Evolutionary conservation across 1,140 invertebrate species (phyloP).

Genomic region (Solenopsis fugax): DNA sequence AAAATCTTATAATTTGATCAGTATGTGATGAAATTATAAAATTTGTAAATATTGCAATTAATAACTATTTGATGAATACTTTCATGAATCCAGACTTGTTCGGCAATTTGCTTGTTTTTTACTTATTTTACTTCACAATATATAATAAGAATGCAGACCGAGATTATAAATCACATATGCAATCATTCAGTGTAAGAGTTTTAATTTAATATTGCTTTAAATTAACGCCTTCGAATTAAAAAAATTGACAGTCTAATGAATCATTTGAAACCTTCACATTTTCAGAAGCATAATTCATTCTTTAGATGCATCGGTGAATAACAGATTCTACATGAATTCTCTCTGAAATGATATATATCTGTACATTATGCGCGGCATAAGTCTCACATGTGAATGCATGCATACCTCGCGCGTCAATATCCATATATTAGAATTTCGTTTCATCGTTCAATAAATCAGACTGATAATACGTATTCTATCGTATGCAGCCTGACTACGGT

Average conservation of each 20-base stretch:
- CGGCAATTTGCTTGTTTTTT: background rate
- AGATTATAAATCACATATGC: background rate
- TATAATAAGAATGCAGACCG: background rate
- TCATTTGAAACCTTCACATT: slow-evolving; percentile 25
- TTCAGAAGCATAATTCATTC: slow-evolving; percentile 38
- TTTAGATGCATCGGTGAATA: slow-evolving; percentile 20
- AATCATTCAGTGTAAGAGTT: background rate
- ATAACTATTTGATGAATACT: background rate
- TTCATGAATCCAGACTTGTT: background rate
- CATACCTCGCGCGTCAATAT: slow-evolving; percentile 48
- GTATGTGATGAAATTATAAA: background rate
- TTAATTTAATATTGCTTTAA: background rate
- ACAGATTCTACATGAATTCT: slow-evolving; percentile 42
- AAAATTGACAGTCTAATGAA: slow-evolving; percentile 21
- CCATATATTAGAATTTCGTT: slow-evolving; percentile 57
- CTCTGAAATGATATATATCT: slow-evolving; percentile 31
- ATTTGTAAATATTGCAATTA: background rate
- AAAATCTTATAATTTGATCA: too few species aligned
- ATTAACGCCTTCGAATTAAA: background rate
- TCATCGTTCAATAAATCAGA: slow-evolving; percentile 61
- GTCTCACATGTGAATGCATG: slow-evolving; percentile 28
- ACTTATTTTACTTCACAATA: background rate
- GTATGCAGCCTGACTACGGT: slow-evolving; percentile 30
- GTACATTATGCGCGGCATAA: slow-evolving; percentile 42
- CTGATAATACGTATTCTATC: slow-evolving; percentile 58